These are phyloP conservation scores for Toxotes jaculatrix DNA, from an alignment of 2,113 vertebrate species.

Conservation along the genomic window DNA sequence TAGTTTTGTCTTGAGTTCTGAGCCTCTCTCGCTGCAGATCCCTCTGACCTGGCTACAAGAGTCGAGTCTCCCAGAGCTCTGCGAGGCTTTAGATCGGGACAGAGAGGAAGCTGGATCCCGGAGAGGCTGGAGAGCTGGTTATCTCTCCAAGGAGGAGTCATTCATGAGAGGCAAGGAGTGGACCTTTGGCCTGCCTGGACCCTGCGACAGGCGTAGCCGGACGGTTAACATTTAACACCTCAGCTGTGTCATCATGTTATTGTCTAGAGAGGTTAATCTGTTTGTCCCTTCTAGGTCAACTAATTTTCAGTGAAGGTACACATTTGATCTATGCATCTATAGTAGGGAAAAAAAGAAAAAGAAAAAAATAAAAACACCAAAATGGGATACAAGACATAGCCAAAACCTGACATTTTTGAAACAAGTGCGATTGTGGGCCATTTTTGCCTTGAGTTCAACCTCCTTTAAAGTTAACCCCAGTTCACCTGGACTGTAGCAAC, in stretches of 20 bases:
- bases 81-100: constrained; percentile 11
- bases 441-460: too few species aligned
- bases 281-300: neutral
- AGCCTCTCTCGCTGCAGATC: constrained; percentile 25
- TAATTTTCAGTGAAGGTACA: neutral
- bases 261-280: neutral
- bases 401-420: too few species aligned
- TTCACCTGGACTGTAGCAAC: too few species aligned
- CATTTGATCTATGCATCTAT: neutral
- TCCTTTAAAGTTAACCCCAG: too few species aligned
- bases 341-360: neutral
- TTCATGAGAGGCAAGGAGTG: constrained; percentile 14
- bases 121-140: constrained; percentile 37
- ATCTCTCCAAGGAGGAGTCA: constrained; percentile 62
- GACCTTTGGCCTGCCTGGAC: constrained; percentile 76
- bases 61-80: constrained; percentile 34
- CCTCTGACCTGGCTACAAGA: constrained; percentile 23
- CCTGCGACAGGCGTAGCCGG: constrained; percentile 64
- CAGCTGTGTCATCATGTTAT: constrained; percentile 67
- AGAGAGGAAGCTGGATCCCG: constrained; percentile 41
- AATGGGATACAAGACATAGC: neutral
- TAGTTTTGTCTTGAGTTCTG: neutral
- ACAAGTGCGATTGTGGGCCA: too few species aligned
- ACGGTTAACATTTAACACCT: constrained; percentile 81
- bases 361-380: neutral